Percentiles rank a stretch among this genome's conserved stretches.
These are phyloP conservation scores for Athene noctua DNA, from an alignment of 2,113 vertebrate species.

Conservation along the genomic window DNA sequence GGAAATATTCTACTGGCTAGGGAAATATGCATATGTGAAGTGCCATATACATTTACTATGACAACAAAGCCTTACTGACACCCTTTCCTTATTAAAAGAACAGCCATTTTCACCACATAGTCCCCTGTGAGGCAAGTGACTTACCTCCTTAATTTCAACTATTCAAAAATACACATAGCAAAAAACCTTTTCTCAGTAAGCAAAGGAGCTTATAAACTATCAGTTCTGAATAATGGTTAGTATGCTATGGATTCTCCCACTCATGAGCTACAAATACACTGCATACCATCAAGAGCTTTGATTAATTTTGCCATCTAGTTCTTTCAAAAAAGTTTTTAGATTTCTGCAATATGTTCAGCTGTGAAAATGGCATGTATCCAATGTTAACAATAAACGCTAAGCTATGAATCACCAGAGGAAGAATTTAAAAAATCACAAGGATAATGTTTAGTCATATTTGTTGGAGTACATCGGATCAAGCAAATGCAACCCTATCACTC, in stretches of 20 bases:
- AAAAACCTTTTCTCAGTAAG: not conserved
- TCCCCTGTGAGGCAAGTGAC: not conserved
- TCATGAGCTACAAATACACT: not conserved
- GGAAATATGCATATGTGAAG: not conserved
- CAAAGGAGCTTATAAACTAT: not conserved
- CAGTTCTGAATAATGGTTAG: not conserved
- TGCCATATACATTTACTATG: not conserved
- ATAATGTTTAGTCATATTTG: not conserved
- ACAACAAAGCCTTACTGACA: not conserved
- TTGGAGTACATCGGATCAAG: not conserved
- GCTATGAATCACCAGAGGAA: slow-evolving; percentile 25
- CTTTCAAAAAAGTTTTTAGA: slow-evolving; percentile 21
- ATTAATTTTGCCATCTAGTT: slow-evolving; percentile 20
- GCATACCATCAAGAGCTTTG: not conserved
- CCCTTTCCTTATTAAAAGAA: not conserved
- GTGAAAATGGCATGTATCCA: slow-evolving; percentile 7
- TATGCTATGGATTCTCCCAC: not conserved
- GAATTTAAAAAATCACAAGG: not conserved
- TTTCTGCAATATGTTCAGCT: slow-evolving; percentile 39
- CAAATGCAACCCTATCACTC: not conserved
- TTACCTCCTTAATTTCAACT: not conserved
- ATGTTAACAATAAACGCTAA: slow-evolving; percentile 22
- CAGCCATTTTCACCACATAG: not conserved
- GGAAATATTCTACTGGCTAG: not conserved
- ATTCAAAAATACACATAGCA: not conserved